Evolutionary conservation across 1,140 invertebrate species (phyloP).

Genomic region (Drosophila carrolli): DNA sequence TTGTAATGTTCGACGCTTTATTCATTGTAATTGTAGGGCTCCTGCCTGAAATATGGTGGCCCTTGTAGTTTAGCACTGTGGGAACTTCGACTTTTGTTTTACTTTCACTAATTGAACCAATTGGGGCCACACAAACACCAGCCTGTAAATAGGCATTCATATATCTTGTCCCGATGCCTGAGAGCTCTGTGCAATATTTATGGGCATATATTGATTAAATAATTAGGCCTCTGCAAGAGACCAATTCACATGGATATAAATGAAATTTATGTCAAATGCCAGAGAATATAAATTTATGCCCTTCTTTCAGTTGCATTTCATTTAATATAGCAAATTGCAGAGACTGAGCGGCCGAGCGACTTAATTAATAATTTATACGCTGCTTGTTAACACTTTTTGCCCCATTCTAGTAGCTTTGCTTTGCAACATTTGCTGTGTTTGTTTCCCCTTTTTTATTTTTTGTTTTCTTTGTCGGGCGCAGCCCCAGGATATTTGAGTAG

Average conservation of each 20-base stretch:
- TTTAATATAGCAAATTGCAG: constrained; percentile 45
- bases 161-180: constrained; percentile 17
- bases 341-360: constrained; percentile 8
- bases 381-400: constrained; percentile 59
- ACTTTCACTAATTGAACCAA: constrained; percentile 45
- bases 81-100: constrained; percentile 64
- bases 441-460: constrained; percentile 8
- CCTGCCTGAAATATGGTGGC: constrained; percentile 3
- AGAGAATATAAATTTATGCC: constrained; percentile 30
- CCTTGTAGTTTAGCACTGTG: constrained; percentile 38
- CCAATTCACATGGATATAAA: constrained; percentile 38
- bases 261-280: constrained; percentile 61
- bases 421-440: constrained; percentile 30
- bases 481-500: constrained; percentile 23
- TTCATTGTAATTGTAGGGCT: constrained; percentile 35
- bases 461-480: constrained; percentile 7
- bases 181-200: constrained; percentile 52
- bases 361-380: constrained; percentile 62
- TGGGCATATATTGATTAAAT: constrained; percentile 66
- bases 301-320: constrained; percentile 35
- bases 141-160: constrained; percentile 8
- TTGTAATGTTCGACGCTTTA: constrained; percentile 20
- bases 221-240: constrained; percentile 49
- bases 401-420: neutral
- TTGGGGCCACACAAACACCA: constrained; percentile 18